Evolutionary conservation across 2,113 vertebrate species (phyloP).

Genomic region (Solenodon paradoxus): DNA sequence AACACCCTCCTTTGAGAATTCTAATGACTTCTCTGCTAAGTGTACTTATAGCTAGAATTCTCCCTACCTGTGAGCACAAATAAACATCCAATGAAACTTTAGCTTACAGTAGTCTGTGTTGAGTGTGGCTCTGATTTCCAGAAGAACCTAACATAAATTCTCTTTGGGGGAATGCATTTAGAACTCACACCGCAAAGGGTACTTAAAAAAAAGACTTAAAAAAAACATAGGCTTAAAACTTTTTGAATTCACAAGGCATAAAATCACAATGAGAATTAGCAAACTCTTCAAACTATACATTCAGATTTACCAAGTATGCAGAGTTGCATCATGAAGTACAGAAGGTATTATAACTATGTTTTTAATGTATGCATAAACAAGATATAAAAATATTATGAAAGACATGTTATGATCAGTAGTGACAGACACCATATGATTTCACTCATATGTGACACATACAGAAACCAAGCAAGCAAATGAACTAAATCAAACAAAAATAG

Average conservation of each 20-base stretch:
- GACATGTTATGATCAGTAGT: not conserved
- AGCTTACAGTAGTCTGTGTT: not conserved
- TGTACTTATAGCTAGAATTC: not conserved
- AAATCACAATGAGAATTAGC: not conserved
- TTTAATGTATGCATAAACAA: not conserved
- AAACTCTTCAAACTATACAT: not conserved
- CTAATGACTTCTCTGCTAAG: not conserved
- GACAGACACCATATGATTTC: too few relatives aligned
- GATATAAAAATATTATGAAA: not conserved
- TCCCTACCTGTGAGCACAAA: not conserved
- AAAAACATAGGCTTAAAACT: not conserved
- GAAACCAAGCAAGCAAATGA: too few relatives aligned
- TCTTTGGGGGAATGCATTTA: not conserved
- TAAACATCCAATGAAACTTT: not conserved
- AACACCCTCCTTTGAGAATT: not conserved
- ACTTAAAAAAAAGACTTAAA: not conserved
- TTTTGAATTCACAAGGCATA: too few relatives aligned
- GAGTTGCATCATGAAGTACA: not conserved
- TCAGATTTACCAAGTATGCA: not conserved
- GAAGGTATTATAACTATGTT: not conserved
- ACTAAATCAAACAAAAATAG: too few relatives aligned
- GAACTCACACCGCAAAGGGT: not conserved
- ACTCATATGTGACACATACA: too few relatives aligned
- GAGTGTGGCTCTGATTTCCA: not conserved
- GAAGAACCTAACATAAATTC: not conserved